Conservation (phyloP, 1,140 invertebrate species). For the Magallana angulata region DNA sequence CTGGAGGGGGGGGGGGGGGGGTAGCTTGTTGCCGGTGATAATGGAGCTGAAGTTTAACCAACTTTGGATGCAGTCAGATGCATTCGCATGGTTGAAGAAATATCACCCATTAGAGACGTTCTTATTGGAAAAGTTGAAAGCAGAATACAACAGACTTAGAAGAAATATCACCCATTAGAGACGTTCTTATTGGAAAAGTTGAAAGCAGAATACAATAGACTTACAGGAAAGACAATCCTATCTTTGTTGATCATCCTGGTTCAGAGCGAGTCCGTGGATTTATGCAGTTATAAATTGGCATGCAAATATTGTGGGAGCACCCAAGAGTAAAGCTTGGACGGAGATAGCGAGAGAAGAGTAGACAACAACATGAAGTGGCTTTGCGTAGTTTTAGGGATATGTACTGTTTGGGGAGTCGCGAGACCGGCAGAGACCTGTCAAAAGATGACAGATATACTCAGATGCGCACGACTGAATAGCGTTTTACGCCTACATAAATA, state of each 20-base stretch:
- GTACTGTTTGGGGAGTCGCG: no score
- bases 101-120: conserved; percentile 31
- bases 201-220: conserved; percentile 2
- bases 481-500: no score
- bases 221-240: conserved; percentile 33
- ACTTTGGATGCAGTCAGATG: background rate
- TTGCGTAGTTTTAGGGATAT: no score
- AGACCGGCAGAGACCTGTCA: no score
- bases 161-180: conserved; percentile 30
- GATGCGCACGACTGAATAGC: no score
- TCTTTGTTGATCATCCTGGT: background rate
- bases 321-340: background rate
- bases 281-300: conserved; percentile 13
- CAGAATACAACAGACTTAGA: conserved; percentile 21
- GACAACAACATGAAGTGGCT: no score
- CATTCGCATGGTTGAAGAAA: conserved; percentile 5
- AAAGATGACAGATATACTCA: no score
- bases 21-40: background rate
- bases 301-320: conserved; percentile 14
- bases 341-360: no score
- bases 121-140: background rate
- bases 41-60: background rate
- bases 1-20: background rate
- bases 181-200: background rate
- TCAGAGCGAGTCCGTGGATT: background rate